Conservation (phyloP, 2,888 invertebrate genomes). For the Pyrrhia umbra region DNA sequence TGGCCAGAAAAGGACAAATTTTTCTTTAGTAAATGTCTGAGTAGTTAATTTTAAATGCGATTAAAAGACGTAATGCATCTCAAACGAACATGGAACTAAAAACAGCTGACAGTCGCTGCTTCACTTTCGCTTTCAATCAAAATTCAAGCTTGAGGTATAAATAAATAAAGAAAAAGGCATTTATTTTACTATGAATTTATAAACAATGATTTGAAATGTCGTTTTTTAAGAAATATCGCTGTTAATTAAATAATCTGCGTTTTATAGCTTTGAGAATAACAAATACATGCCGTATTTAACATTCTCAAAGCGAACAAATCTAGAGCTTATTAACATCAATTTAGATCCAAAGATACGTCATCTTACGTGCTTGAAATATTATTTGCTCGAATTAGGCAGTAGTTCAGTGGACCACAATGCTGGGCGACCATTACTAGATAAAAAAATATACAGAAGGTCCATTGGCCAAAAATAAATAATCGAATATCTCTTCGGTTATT, state of each 20-base stretch:
- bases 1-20: too few species aligned
- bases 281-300: background rate
- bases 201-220: background rate
- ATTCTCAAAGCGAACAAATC: background rate
- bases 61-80: background rate
- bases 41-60: background rate
- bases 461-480: too few species aligned
- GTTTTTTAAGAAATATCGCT: too few species aligned
- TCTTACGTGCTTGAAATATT: slow-evolving; percentile 15
- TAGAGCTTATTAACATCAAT: slow-evolving; percentile 8
- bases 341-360: slow-evolving; percentile 2
- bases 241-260: too few species aligned
- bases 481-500: too few species aligned
- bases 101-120: background rate
- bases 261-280: too few species aligned
- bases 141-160: too few species aligned
- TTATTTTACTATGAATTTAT: background rate
- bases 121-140: slow-evolving; percentile 24
- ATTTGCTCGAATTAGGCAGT: slow-evolving; percentile 16
- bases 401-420: slow-evolving; percentile 33
- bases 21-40: too few species aligned
- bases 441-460: slow-evolving; percentile 12
- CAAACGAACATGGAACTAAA: background rate
- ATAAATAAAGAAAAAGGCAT: background rate
- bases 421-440: background rate